phyloP scores from a whole-genome alignment of 2,888 invertebrate species.

The Boloria euphrosyne region DNA sequence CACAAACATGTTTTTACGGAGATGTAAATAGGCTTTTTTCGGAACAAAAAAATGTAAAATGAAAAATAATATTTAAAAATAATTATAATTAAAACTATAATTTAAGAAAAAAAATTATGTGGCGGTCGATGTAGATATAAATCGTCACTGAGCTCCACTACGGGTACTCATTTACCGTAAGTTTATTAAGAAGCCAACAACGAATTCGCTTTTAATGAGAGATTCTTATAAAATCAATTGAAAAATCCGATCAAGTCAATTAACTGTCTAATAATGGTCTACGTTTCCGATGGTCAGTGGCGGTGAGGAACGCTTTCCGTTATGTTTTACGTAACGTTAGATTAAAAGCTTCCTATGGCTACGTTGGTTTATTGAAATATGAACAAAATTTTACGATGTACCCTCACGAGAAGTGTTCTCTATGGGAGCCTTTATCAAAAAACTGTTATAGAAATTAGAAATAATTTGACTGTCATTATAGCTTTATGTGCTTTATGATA shows the following conservation, averaged over 20 bases:
- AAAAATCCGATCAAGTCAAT: constrained; percentile 9
- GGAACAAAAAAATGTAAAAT: too few species aligned
- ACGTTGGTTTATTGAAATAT: constrained; percentile 9
- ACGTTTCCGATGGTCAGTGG: neutral
- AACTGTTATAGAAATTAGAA: neutral
- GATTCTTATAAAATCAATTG: constrained; percentile 14
- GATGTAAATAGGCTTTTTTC: too few species aligned
- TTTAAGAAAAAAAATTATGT: too few species aligned
- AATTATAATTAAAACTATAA: too few species aligned
- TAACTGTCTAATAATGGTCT: neutral
- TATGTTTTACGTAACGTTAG: constrained; percentile 14
- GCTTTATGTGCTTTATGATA: too few species aligned
- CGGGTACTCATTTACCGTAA: neutral
- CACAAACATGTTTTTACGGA: too few species aligned
- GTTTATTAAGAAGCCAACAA: constrained; percentile 1
- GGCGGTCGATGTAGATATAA: neutral
- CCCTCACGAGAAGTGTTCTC: neutral
- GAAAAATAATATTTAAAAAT: too few species aligned
- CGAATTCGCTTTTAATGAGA: constrained; percentile 15
- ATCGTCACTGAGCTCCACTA: neutral
- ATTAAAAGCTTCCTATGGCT: constrained; percentile 17
- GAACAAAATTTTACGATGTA: constrained; percentile 2
- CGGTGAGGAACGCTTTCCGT: neutral
- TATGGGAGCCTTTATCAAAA: neutral
- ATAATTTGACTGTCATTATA: neutral